A percentile compares a stretch with the other conserved stretches of the same genome.
Evolutionary conservation across 2,888 invertebrate genomes (phyloP).

Genomic region (Leptinotarsa peninsularis): DNA sequence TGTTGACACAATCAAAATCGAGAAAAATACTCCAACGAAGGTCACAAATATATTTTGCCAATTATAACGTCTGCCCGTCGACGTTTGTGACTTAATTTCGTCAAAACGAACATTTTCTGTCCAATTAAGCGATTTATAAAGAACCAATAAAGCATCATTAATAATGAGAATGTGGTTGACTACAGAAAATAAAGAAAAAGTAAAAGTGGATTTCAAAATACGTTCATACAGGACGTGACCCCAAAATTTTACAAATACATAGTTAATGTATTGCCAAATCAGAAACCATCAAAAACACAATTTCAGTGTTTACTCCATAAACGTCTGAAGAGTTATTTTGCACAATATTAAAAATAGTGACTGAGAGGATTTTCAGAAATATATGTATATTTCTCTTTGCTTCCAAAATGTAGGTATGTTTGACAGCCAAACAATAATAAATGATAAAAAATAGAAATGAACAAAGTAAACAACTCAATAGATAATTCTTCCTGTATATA

Average conservation of each 20-base stretch:
- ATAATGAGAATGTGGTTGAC: not conserved
- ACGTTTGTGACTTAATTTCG: constrained; percentile 11
- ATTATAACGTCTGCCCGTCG: not conserved
- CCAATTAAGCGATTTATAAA: constrained; percentile 12
- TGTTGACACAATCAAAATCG: constrained; percentile 7
- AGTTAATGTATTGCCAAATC: not conserved
- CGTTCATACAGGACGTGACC: not conserved
- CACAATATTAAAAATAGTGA: not conserved
- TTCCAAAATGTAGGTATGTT: not conserved
- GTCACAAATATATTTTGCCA: constrained; percentile 1
- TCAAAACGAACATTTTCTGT: constrained; percentile 4
- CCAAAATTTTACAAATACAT: not conserved
- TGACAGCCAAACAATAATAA: not conserved
- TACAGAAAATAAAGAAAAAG: not conserved
- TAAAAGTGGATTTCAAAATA: not conserved
- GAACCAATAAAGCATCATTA: not conserved
- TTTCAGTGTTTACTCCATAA: not conserved
- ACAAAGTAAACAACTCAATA: too few species aligned
- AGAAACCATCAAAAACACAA: not conserved
- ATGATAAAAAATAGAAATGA: too few species aligned
- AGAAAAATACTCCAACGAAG: constrained; percentile 8
- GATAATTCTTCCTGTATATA: too few species aligned
- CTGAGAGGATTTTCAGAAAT: not conserved
- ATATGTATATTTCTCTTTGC: not conserved
- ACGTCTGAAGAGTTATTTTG: not conserved